Evolutionary conservation across 2,797 vertebrate species (phyloP).

Genomic region (Sebastes matsubarae): DNA sequence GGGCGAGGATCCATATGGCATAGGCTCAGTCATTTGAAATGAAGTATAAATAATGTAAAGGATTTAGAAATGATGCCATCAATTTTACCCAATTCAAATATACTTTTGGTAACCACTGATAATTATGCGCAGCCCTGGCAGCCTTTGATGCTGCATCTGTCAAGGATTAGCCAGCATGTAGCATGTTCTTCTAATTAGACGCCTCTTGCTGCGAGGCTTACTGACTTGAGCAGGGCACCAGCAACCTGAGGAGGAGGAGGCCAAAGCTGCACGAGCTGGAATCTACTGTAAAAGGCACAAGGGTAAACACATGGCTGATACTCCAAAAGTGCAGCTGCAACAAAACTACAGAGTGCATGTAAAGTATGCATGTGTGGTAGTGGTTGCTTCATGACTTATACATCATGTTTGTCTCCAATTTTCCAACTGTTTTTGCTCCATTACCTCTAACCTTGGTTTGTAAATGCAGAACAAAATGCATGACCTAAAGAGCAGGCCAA

Average conservation of each 20-base stretch:
- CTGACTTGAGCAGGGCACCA: conserved; percentile 42
- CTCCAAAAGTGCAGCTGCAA: background rate
- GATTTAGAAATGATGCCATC: conserved; percentile 52
- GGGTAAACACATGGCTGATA: background rate
- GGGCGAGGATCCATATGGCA: conserved; percentile 40
- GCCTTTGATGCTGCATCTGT: conserved; percentile 75
- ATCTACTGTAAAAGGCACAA: background rate
- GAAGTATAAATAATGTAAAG: conserved; percentile 56
- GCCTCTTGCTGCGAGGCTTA: conserved; percentile 61
- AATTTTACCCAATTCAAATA: conserved; percentile 55
- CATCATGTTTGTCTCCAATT: background rate
- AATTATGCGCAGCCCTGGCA: conserved; percentile 45
- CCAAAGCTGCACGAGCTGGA: conserved; percentile 15
- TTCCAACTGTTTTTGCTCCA: background rate
- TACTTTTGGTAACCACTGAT: conserved; percentile 56
- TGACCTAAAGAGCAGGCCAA: background rate
- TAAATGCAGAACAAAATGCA: background rate
- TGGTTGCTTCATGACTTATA: background rate
- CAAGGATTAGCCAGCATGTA: conserved; percentile 67
- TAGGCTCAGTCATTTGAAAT: conserved; percentile 47
- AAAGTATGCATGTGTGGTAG: background rate
- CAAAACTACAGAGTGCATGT: conserved; percentile 1
- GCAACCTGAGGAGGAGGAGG: conserved; percentile 44
- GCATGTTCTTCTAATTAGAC: conserved; percentile 75
- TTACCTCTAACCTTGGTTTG: background rate